Conservation (phyloP, 2,888 invertebrate species). For the Steinernema hermaphroditum region DNA sequence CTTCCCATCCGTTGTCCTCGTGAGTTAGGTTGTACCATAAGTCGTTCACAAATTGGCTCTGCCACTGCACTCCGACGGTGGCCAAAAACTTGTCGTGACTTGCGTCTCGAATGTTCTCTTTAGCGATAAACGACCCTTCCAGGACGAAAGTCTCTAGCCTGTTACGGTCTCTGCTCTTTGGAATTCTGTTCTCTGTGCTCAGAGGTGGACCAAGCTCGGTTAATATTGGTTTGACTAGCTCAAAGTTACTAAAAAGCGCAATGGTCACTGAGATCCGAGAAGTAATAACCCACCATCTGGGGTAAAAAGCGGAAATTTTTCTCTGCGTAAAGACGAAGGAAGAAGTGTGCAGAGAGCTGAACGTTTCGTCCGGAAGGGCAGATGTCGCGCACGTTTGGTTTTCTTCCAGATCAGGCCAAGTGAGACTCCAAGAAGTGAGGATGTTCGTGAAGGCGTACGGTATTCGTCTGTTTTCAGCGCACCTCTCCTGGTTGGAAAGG, state of each 20-base stretch:
- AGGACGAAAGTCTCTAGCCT: slow-evolving; percentile 22
- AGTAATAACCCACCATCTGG: slow-evolving; percentile 45
- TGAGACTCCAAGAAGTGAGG: slow-evolving; percentile 33
- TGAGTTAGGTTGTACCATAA: slow-evolving; percentile 48
- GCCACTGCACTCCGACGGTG: slow-evolving; percentile 56
- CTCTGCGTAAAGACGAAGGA: slow-evolving; percentile 53
- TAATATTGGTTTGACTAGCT: slow-evolving; percentile 10
- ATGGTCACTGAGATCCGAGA: background rate
- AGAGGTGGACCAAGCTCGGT: background rate
- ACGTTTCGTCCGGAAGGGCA: slow-evolving; percentile 34
- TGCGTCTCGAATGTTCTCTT: slow-evolving; percentile 26
- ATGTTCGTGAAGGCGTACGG: slow-evolving; percentile 32
- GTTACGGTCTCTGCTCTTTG: background rate
- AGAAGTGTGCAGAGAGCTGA: slow-evolving; percentile 44
- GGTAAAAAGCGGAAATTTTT: slow-evolving; percentile 53
- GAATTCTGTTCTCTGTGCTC: background rate
- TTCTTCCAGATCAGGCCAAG: slow-evolving; percentile 37
- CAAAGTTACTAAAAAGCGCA: slow-evolving; percentile 41
- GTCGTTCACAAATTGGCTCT: slow-evolving; percentile 45
- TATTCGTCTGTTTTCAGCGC: background rate
- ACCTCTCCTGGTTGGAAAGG: slow-evolving; percentile 36
- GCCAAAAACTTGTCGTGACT: slow-evolving; percentile 38
- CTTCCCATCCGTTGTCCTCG: slow-evolving; percentile 21
- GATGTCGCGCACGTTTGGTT: slow-evolving; percentile 38
- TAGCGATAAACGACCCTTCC: slow-evolving; percentile 30